Base-by-base conservation (phyloP, 2,797 vertebrate species). In the Centropyge bicolor region DNA sequence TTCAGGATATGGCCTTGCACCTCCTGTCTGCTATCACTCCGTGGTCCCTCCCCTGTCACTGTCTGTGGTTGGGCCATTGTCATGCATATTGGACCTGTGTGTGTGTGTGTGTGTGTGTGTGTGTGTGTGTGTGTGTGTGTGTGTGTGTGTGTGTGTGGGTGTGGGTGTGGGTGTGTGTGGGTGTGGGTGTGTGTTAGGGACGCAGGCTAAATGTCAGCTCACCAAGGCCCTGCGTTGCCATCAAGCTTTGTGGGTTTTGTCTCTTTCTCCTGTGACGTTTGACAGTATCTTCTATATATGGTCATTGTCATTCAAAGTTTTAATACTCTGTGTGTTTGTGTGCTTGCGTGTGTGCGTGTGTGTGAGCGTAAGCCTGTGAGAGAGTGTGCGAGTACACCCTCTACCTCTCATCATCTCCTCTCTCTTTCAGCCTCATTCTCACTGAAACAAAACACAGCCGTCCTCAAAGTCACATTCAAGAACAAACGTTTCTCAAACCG, bases 81-180 rank as follows among this genome's bases (percentile, higher is more conserved):
- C 88, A 91, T 92, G 92, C 80, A 90, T 91, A 90, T 91, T 65
- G 65, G 73, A 78, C 86, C 74, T 81, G 6, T 70, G 54, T 60
- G 45, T 46, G 17, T 16, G 45, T 46, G 11, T 46, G 45, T 10
- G 11, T 46, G 45, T 46, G 48, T 11, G 38, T 67, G 59, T 73
- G 17, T 72, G 62, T 62, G 36, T 59, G 46, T 60, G n/a, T 70
- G 75, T 72, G 45, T 51, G 27, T 67, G 59, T 70, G 17, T 72
- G 62, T 62, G 41, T 60, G 48, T 60, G n/a, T 71, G 76, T 73
- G 46, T 66, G 31, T 11, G 41, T 67, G 59, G 70, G 17, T 75
- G 62, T 62, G 40, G 56, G 46, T 60, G n/a, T 70, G 75, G 70
- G 45, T 66, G 27, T 9, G 63, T 48, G 65, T 41, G 45, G 76